A percentile compares a stretch with the other conserved stretches of the same genome.
Conservation (phyloP, 2,113 vertebrate genomes). For the Rostratula benghalensis region DNA sequence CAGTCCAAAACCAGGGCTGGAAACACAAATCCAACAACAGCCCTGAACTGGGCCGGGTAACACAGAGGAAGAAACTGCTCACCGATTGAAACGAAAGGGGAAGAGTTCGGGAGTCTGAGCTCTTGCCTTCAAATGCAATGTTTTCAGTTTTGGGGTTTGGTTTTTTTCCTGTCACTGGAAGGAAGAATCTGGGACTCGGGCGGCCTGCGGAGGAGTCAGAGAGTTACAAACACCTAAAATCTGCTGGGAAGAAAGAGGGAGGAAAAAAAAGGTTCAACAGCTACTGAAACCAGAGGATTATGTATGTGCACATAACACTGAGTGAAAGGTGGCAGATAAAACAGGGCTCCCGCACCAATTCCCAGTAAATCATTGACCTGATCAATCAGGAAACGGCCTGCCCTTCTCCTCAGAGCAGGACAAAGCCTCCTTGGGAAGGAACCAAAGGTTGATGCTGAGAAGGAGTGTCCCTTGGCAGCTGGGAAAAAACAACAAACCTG, state of each 20-base stretch:
- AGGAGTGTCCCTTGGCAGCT: neutral
- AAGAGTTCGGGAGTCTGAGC: neutral
- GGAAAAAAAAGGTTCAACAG: neutral
- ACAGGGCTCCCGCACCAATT: neutral
- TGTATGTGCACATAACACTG: neutral
- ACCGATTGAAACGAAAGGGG: neutral
- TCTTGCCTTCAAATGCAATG: neutral
- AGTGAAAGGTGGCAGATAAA: constrained; percentile 10
- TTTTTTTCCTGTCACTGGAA: neutral
- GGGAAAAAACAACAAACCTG: neutral
- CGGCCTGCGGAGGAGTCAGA: neutral
- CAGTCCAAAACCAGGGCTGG: neutral
- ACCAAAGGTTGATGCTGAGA: neutral
- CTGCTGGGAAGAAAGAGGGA: neutral
- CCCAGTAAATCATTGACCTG: neutral
- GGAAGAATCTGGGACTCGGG: neutral
- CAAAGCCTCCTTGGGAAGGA: constrained; percentile 6
- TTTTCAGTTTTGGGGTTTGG: neutral
- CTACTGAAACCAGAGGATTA: neutral
- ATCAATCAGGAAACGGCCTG: neutral
- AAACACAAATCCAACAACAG: neutral
- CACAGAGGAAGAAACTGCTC: neutral
- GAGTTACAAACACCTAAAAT: neutral
- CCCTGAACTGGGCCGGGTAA: neutral
- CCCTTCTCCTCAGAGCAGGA: neutral